Percentiles rank a stretch among this genome's conserved stretches.
Conservation (phyloP, 2,797 vertebrate species). For the Spheniscus humboldti region DNA sequence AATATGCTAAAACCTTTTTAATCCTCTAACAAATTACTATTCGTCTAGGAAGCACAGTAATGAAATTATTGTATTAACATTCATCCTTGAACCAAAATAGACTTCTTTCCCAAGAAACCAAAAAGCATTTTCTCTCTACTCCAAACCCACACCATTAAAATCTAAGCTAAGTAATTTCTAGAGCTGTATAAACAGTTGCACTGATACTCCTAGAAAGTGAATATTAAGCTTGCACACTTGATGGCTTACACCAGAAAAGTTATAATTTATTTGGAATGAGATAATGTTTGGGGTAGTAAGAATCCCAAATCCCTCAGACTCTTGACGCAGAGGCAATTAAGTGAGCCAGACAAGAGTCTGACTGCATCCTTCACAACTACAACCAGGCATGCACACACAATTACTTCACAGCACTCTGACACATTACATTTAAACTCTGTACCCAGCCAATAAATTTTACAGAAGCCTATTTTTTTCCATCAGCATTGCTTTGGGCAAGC, state of each 20-base stretch:
- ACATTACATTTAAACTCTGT: not conserved
- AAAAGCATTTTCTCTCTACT: not conserved
- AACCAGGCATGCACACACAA: not conserved
- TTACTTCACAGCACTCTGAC: not conserved
- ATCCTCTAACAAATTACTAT: slow-evolving; percentile 5
- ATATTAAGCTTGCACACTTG: not conserved
- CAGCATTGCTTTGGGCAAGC: not conserved
- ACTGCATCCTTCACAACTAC: not conserved
- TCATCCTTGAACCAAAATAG: not conserved
- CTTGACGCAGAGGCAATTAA: not conserved
- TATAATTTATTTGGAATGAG: not conserved
- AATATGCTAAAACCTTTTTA: slow-evolving; percentile 28
- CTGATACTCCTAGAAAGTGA: not conserved
- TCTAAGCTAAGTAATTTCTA: not conserved
- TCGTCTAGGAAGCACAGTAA: not conserved
- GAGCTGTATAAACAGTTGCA: not conserved
- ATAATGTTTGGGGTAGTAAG: not conserved
- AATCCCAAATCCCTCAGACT: not conserved
- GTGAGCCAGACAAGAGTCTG: not conserved
- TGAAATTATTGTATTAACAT: not conserved
- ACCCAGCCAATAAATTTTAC: not conserved
- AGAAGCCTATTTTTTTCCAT: not conserved
- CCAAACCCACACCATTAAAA: not conserved
- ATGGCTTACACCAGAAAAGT: not conserved
- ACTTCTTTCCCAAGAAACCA: not conserved